Conservation (phyloP, 2,113 vertebrate genomes). For the Etia nguti region DNA sequence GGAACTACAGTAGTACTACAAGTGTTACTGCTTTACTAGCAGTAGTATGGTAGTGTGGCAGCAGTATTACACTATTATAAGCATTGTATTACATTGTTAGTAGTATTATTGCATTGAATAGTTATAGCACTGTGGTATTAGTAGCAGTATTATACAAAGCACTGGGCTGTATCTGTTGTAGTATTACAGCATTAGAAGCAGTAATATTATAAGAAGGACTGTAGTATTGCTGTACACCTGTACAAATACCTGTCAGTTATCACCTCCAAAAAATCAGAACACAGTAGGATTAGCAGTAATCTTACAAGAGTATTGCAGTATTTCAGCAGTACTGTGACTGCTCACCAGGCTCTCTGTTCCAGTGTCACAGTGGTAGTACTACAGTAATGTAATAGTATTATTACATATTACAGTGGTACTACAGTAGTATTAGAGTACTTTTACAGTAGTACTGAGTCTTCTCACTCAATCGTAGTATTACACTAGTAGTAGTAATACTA, state of each 20-base stretch:
- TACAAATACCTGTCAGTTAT: not conserved
- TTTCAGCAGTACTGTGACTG: not conserved
- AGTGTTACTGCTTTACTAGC: not conserved
- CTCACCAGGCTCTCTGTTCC: not conserved
- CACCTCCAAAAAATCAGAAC: not conserved
- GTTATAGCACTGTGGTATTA: not conserved
- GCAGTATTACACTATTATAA: not conserved
- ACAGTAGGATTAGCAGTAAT: not conserved
- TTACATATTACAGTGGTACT: not conserved
- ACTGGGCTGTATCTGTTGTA: not conserved
- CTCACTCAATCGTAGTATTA: too few species aligned
- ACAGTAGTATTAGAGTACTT: too few species aligned
- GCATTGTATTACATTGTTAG: not conserved
- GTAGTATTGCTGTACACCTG: not conserved
- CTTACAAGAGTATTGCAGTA: not conserved
- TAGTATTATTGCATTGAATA: not conserved
- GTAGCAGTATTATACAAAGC: not conserved
- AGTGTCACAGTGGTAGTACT: not conserved
- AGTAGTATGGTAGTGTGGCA: not conserved
- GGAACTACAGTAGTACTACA: not conserved
- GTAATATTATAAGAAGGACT: not conserved
- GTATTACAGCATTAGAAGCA: not conserved
- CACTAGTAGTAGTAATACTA: not conserved
- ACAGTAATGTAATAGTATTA: not conserved
- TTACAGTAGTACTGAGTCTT: too few species aligned